Evolutionary conservation across 2,113 vertebrate genomes (phyloP), one percentile per base, ranked within the genome.

Genomic region (Anser brachyrhynchus): DNA sequence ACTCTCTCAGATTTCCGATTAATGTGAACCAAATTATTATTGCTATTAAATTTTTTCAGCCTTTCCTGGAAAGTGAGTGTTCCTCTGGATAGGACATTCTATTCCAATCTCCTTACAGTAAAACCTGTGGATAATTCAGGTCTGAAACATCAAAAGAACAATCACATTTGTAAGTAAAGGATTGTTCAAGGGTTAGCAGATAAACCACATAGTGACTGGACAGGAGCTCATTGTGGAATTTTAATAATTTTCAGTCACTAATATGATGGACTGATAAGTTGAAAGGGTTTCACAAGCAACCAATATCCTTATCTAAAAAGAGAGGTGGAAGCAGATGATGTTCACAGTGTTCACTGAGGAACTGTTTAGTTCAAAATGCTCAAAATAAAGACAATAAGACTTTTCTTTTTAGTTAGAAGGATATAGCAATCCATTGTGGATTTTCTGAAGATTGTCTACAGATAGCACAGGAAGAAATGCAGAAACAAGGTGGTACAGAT

Each of bases 121-220:
- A 95, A 91, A 93, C 11, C 28, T 84, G n/a, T 12, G 10, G 72
- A 54, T 90, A 89, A 81, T 91, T 96, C 23, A 57, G 78, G 31
- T 81, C 80, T 75, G 81, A 84, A 94, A 88, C 66, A 22, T 93
- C 52, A 89, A 75, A 46, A 95, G 31, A 87, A 80, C 62, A 94
- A 73, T 85, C 81, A 81, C 13, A 31, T n/a, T 71, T 92, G n/a
- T 86, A 80, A 79, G 67, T 28, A 51, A 61, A 81, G 51, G 44
- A 85, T 33, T 51, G 10, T 11, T 71, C 22, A 58, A 37, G 20
- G n/a, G 59, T 93, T 86, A 89, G 19, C 20, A 76, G 52, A 72
- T 78, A 71, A 89, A 95, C 92, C 6, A 12, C 64, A 39, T 29
- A 91, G 55, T 62, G 64, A 44, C 57, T 66, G 11, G 15, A 81